Evolutionary conservation across 2,888 invertebrate species (phyloP), one percentile per base, ranked within the genome.

Genomic region (Archips crataeganus): DNA sequence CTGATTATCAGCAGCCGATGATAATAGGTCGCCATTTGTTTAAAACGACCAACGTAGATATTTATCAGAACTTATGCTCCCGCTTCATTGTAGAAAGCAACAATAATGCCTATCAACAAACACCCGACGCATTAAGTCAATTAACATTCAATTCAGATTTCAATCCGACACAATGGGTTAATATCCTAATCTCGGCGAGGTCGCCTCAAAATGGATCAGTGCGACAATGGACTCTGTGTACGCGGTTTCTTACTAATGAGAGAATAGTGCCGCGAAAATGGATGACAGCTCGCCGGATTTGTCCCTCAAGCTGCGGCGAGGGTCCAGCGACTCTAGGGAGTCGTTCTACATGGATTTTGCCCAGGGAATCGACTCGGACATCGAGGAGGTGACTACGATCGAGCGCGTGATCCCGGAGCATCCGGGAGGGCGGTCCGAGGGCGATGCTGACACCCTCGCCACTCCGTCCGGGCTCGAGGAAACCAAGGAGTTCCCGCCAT

Each of bases 271-370:
- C 68, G 77, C 62, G 78, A 90, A 87, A 78, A 95, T 95, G 95
- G 95, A 95, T 94, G 98, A 98, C 95, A 97, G 97, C 89, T 98
- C 98, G 75, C 97, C 98, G 77, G 98, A 98, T 92, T 93, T 98
- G 91, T 98, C 98, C 94, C 95, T 98, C 78, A 97, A 98, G 93
- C 92, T 98, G 87, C 96, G 98, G 81, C 96, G 98, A 75, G 97
- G 98, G 68, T 98, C 97, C 51, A 97, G 97, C 87, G 98, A 98
- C 91, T 98, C 98, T 49, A 95, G 98, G 78, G 98, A 98, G 90
- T 98, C 97, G 71, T 98, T 98, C 89, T 98, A 98, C 85, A 97
- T 98, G 98, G 98, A 98, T 92, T 97, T 98, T 87, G 98, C 97
- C 83, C 97, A 97, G 94, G 98, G 98, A 75, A 98, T 98, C 87